Evolutionary conservation across 2,797 vertebrate species (phyloP).

Genomic region (Uromys caudimaculatus): DNA sequence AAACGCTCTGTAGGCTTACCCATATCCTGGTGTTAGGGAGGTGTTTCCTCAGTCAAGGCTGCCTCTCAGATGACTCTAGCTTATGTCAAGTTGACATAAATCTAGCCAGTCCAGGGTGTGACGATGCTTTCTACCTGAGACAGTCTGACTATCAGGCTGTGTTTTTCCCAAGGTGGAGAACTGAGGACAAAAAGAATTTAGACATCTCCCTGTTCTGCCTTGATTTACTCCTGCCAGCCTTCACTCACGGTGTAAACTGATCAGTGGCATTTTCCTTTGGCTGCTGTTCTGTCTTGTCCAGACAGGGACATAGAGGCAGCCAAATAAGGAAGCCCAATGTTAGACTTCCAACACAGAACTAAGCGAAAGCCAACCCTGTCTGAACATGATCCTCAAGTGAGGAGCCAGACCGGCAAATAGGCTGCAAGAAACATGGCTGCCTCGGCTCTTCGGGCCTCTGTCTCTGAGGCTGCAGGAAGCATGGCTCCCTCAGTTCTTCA

Average conservation of each 20-base stretch:
- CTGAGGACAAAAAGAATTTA: no score
- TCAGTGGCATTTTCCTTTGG: background rate
- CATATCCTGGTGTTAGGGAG: background rate
- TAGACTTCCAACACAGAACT: conserved; percentile 38
- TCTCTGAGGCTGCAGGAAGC: background rate
- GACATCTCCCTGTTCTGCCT: background rate
- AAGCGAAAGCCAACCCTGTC: background rate
- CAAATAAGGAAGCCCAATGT: conserved; percentile 53
- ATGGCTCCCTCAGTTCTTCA: fast-evolving
- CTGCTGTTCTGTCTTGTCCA: background rate
- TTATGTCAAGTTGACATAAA: background rate
- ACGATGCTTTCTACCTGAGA: background rate
- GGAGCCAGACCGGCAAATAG: fast-evolving
- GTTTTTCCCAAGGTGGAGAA: background rate
- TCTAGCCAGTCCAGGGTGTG: background rate
- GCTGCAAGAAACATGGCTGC: background rate
- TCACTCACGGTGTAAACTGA: background rate
- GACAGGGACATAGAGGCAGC: background rate
- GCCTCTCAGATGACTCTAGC: background rate
- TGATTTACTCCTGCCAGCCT: background rate
- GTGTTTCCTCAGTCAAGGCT: background rate
- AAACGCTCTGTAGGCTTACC: background rate
- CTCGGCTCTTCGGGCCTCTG: background rate
- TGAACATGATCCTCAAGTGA: background rate
- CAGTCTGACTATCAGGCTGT: background rate